A percentile compares a stretch with the other conserved stretches of the same genome.
phyloP scores from a whole-genome alignment of 2,797 vertebrate species.

The Falco peregrinus region DNA sequence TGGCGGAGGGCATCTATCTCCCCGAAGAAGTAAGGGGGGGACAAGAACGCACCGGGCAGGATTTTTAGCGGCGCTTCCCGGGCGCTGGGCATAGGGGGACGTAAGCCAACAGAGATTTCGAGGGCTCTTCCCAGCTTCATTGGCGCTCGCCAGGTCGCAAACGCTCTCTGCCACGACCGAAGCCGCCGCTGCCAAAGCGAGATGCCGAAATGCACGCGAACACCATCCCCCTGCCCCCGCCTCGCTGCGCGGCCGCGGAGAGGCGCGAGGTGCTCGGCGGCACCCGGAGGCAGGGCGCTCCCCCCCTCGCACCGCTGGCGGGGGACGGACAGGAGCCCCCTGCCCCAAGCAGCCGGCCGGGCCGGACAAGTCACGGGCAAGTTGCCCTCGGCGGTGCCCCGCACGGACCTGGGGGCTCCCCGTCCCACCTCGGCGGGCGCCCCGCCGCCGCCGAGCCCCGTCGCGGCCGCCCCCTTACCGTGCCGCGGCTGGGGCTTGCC shows the following conservation, averaged over 20 bases:
- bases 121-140: background rate
- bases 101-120: background rate
- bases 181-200: background rate
- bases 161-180: background rate
- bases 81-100: background rate
- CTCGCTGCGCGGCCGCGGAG: background rate
- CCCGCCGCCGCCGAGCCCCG: background rate
- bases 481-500: conserved; percentile 32
- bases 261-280: background rate
- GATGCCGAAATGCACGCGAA: background rate
- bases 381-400: background rate
- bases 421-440: background rate
- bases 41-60: background rate
- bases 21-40: background rate
- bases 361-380: background rate
- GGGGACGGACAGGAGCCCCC: background rate
- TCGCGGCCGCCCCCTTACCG: conserved; percentile 51
- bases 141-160: background rate
- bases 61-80: background rate
- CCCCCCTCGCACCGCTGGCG: background rate
- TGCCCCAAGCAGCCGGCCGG: background rate
- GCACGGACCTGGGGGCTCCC: background rate
- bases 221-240: background rate
- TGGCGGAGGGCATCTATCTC: background rate
- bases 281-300: background rate